phyloP scores from a whole-genome alignment of 1,140 invertebrate species.

The Drosophila hydei region DNA sequence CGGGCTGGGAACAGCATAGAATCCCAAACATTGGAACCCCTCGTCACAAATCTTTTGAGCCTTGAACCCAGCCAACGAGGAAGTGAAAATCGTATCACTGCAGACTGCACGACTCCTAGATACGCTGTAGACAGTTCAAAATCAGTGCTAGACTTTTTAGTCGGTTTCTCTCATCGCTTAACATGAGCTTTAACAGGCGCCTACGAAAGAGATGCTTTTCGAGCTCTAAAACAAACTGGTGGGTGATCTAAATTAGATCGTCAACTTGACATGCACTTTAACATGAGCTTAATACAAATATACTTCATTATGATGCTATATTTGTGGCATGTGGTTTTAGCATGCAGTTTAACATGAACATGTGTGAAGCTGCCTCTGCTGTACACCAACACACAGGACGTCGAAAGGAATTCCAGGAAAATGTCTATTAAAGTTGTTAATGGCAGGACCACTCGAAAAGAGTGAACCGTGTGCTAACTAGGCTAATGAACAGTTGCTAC shows the following conservation, averaged over 20 bases:
- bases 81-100: not conserved
- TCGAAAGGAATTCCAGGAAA: not conserved
- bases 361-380: too few relatives aligned
- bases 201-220: too few relatives aligned
- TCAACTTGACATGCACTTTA: too few relatives aligned
- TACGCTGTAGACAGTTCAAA: not conserved
- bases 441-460: not conserved
- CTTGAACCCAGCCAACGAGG: not conserved
- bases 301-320: too few relatives aligned
- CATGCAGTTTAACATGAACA: not conserved
- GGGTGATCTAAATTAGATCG: too few relatives aligned
- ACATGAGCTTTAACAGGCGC: not conserved
- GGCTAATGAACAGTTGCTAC: conserved; percentile 17
- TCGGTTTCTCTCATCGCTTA: too few relatives aligned
- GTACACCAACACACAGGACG: not conserved
- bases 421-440: conserved; percentile 7
- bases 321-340: too few relatives aligned
- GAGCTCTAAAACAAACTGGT: too few relatives aligned
- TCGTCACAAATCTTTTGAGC: conserved; percentile 6
- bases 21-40: not conserved
- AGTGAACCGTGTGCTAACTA: conserved; percentile 17
- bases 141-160: not conserved
- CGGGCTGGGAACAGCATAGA: not conserved
- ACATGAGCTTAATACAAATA: too few relatives aligned
- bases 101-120: not conserved